Base-by-base conservation (phyloP, 2,888 invertebrate species). In the Dryobota labecula region DNA sequence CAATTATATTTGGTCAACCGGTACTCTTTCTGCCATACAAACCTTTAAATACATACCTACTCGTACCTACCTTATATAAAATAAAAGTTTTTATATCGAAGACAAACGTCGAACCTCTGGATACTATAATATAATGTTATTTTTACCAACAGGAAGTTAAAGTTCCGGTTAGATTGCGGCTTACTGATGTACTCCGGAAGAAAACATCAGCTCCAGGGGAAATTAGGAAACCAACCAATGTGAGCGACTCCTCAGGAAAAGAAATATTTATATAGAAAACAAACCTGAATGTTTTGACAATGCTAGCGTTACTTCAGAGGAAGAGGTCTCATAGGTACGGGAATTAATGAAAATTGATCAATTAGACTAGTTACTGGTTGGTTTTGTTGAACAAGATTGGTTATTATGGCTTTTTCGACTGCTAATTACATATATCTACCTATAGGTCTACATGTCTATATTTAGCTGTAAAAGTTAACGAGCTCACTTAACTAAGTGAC, bases 121-220 rank as follows among this genome's bases (percentile, higher is more conserved):
- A 63, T 51, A 58, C 30, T 53, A 27, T 70, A 68, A 80, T 75
- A 49, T 36, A 69, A 70, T 30, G 15, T 51, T 51, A 30, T 76
- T 80, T 72, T 57, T 69, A 63, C 56, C 24, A 61, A 69, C 41
- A 72, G 76, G 71, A 81, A 83, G 72, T 60, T 66, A 27, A 57
- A 71, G 62, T 64, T 80, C 76, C 83, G 80, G 57, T 80, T 80
- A 63, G 62, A 80, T 79, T 74, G 45, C 61, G 54, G 74, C 33
- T 66, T 65, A 71, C 61, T 62, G n/a, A n/a, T n/a, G 36, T 57
- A 70, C 49, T 62, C 67, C 64, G 70, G 72, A 80, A 76, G 53
- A 45, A 72, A 81, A 83, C 69, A 51, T 60, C 69, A 83, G 41
- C 65, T 83, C 49, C 43, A 64, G 8, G 61, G 80, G 83, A 80